Evolutionary conservation across 1,140 invertebrate genomes (phyloP).

Genomic region (Nebria ingens): DNA sequence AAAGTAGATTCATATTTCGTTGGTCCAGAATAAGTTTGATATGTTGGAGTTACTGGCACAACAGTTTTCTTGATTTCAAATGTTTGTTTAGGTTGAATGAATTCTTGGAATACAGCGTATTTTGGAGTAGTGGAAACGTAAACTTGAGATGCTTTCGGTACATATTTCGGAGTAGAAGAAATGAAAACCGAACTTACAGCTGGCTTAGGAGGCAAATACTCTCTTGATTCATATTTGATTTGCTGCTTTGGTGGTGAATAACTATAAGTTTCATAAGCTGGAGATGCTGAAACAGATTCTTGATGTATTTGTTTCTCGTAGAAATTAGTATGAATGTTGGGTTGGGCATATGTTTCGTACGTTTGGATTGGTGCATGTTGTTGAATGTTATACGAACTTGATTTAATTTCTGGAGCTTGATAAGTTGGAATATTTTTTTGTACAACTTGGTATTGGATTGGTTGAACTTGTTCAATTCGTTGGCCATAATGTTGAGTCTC

Average conservation of each 20-base stretch:
- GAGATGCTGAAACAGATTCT: not conserved
- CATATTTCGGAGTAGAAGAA: not conserved
- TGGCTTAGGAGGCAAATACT: not conserved
- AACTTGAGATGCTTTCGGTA: not conserved
- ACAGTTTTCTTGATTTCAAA: constrained; percentile 1
- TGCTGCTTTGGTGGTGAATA: not conserved
- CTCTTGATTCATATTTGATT: not conserved
- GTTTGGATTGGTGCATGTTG: no score
- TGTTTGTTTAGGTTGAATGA: not conserved
- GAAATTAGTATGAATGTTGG: not conserved
- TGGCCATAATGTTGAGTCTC: not conserved
- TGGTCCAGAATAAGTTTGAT: not conserved
- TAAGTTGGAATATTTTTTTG: no score
- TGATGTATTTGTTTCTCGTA: no score
- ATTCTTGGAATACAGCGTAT: not conserved
- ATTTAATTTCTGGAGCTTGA: no score
- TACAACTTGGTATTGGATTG: no score
- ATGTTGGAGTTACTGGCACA: not conserved
- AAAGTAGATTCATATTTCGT: not conserved
- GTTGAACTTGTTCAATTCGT: no score
- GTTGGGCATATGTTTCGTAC: no score
- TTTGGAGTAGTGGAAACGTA: not conserved
- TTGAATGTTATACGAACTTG: no score
- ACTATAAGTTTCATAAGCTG: not conserved
- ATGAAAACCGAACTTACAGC: not conserved